Evolutionary conservation across 2,797 vertebrate species (phyloP).

Genomic region (Eurystomus glaucurus): DNA sequence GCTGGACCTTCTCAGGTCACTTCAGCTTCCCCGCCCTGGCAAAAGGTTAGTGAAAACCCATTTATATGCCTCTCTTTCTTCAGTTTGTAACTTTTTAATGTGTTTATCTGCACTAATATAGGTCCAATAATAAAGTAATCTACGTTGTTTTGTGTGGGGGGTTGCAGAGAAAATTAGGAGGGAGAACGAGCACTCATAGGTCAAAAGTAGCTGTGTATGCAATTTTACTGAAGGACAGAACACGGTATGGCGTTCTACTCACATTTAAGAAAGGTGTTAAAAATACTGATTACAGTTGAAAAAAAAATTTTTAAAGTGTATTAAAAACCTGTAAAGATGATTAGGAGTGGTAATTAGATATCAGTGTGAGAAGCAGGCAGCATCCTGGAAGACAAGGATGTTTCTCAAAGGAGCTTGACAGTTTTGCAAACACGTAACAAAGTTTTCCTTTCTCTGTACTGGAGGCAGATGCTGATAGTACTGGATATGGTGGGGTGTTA

Average conservation of each 20-base stretch:
- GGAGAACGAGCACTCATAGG: not conserved
- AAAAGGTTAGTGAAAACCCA: slow-evolving; percentile 52
- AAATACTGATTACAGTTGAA: slow-evolving; percentile 19
- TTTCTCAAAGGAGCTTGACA: slow-evolving; percentile 48
- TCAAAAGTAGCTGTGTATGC: slow-evolving; percentile 14
- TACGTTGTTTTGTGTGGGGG: not conserved
- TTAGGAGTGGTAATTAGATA: slow-evolving; percentile 36
- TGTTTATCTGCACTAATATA: not conserved
- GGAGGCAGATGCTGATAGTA: slow-evolving; percentile 24
- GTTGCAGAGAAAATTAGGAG: not conserved
- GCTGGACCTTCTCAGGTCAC: not conserved
- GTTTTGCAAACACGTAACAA: slow-evolving; percentile 14
- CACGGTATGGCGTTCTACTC: not conserved
- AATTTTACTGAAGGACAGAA: slow-evolving; percentile 21
- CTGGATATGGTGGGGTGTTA: not conserved
- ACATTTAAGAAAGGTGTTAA: not conserved
- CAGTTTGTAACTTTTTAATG: not conserved
- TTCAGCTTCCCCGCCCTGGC: not conserved
- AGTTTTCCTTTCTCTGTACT: slow-evolving; percentile 27
- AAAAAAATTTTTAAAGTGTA: slow-evolving; percentile 39
- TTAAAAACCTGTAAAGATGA: not conserved
- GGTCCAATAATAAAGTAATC: not conserved
- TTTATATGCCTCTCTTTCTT: not conserved
- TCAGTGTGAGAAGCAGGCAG: slow-evolving; percentile 1
- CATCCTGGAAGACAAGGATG: not conserved